phyloP scores from a whole-genome alignment of 2,113 vertebrate genomes.

The Sceloporus tristichus region DNA sequence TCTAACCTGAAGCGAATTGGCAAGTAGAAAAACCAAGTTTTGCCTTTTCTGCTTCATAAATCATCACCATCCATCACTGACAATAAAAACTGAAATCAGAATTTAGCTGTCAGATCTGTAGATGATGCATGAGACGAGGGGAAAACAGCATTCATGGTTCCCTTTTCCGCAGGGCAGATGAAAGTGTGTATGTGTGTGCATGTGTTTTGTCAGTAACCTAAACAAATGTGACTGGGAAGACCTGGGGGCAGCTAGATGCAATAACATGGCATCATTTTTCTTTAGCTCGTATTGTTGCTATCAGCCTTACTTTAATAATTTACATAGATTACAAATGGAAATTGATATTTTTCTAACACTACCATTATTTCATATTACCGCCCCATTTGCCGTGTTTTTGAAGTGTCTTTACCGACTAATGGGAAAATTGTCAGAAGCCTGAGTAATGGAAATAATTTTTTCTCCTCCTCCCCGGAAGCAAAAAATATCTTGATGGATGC shows the following conservation, averaged over 20 bases:
- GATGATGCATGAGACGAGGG: slow-evolving; percentile 22
- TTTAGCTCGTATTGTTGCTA: slow-evolving; percentile 44
- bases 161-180: slow-evolving; percentile 20
- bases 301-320: slow-evolving; percentile 56
- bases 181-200: background rate
- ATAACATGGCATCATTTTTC: slow-evolving; percentile 45
- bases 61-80: slow-evolving; percentile 30
- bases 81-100: slow-evolving; percentile 43
- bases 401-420: slow-evolving; percentile 60
- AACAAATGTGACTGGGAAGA: slow-evolving; percentile 49
- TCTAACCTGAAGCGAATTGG: background rate
- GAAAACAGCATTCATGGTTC: background rate
- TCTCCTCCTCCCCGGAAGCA: background rate
- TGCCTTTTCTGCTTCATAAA: background rate
- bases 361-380: slow-evolving; percentile 50
- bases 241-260: slow-evolving; percentile 21
- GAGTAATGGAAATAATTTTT: slow-evolving; percentile 18
- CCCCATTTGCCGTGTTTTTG: slow-evolving; percentile 41
- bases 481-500: slow-evolving; percentile 8
- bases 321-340: slow-evolving; percentile 45
- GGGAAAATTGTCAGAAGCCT: slow-evolving; percentile 46
- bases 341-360: slow-evolving; percentile 58
- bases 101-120: slow-evolving; percentile 29
- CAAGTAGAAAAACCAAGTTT: slow-evolving; percentile 19
- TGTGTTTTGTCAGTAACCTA: slow-evolving; percentile 40